These are phyloP conservation scores for Porites evermanni DNA, from an alignment of 92 coral and sea anemone species.

Conservation along the genomic window DNA sequence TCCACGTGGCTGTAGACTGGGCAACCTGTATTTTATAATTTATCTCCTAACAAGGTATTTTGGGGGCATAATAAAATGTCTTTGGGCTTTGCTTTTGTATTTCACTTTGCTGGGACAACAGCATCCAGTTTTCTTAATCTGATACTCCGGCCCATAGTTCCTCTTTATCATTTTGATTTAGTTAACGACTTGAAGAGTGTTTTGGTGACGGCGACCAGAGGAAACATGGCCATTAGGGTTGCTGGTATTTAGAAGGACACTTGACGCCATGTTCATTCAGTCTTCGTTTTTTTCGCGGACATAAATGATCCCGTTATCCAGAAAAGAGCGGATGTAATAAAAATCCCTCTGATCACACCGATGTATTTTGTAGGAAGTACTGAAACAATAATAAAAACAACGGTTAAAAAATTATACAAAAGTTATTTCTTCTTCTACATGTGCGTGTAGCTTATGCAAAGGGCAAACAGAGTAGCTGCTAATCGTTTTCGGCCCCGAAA, in stretches of 20 bases:
- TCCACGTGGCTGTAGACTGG: no score
- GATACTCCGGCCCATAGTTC: no score
- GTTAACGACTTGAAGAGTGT: neutral
- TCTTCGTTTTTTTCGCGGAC: conserved; percentile 38
- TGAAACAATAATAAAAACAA: conserved; percentile 5
- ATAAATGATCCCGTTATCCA: conserved; percentile 70
- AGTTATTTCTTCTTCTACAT: neutral
- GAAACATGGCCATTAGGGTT: no score
- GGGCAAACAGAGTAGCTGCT: no score
- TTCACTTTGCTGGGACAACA: no score
- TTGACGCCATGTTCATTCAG: neutral
- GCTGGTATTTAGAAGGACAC: neutral
- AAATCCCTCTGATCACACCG: conserved; percentile 65
- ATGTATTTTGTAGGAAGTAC: conserved; percentile 66
- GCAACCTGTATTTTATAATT: no score
- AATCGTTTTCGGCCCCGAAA: no score
- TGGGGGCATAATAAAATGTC: no score
- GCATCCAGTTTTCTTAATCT: no score
- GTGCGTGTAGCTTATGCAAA: neutral
- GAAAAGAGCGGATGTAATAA: conserved; percentile 69
- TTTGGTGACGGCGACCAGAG: neutral
- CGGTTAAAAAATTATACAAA: neutral
- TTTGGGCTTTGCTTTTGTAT: no score
- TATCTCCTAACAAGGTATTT: no score
- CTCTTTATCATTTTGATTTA: no score